These are phyloP conservation scores for Acanthaster planci DNA, from an alignment of 35 echinoderm and acorn worm genomes.

Conservation along the genomic window DNA sequence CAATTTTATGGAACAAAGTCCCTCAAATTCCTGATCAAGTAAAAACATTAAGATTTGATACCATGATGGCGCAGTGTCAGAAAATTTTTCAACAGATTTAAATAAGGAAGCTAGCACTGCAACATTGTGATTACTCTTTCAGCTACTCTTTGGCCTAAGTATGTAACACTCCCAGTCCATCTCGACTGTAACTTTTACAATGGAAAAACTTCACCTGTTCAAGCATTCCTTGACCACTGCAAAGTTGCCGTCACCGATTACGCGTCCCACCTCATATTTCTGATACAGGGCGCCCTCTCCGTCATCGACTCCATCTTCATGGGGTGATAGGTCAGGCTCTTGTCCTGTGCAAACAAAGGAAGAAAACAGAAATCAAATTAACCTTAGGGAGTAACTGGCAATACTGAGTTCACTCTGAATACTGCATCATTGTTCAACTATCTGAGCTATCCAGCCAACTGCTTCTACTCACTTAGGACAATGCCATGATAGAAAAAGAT, in stretches of 20 bases:
- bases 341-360: not conserved
- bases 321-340: not conserved
- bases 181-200: not conserved
- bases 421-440: no score
- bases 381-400: not conserved
- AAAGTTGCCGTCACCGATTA: conserved; percentile 98
- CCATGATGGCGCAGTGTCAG: no score
- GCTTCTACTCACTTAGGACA: no score
- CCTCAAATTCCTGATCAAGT: no score
- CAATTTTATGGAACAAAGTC: no score
- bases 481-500: no score
- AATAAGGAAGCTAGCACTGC: no score
- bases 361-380: not conserved
- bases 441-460: no score
- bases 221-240: conserved; percentile 95
- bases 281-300: conserved; percentile 64
- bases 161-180: not conserved
- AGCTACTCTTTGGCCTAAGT: no score
- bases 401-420: not conserved
- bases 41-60: no score
- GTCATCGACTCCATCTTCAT: conserved; percentile 16
- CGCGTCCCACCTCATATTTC: conserved; percentile 82
- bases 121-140: no score
- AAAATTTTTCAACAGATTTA: no score
- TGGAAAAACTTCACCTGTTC: conserved; percentile 73